Evolutionary conservation across 2,113 vertebrate species (phyloP), one percentile per base, ranked within the genome.

Genomic region (Saccopteryx leptura): DNA sequence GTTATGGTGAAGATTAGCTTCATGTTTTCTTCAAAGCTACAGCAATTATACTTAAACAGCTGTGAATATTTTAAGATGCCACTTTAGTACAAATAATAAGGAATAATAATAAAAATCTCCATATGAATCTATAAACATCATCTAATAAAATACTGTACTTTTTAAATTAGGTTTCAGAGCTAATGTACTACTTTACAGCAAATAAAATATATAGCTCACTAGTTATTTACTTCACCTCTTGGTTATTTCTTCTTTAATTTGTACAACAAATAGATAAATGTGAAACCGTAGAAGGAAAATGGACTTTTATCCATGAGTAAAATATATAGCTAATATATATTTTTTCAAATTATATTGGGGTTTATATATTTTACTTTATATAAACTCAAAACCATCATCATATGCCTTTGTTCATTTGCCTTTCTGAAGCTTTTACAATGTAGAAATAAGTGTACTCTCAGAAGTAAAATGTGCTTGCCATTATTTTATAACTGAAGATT

Each of bases 401-500:
- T 52, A 88, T 56, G 52, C 9, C 0, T 89, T 65, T 81, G 24
- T 52, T 78, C 7, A 39, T 28, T 86, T 90, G 17, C 14, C 90
- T 92, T 85, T 81, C 68, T 76, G 1, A 68, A 31, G 1, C 56
- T 80, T 28, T 0, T 0, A 65, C 92, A 83, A 17, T 66, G 1
- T 68, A 33, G 28, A 97, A 94, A 80, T 31, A 83, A 89, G 63
- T 76, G 17, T 0, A 48, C 83, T 54, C 5, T 63, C 23, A 81
- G 66, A 85, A 69, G 48, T 63, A 87, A 0, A 3, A 12, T 39
- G 4, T 2, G 3, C 54, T 2, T 90, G 10, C 33, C 39, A 78
- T 78, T 65, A 78, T 92, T 91, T 87, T 85, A 84, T 86, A 60
- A 78, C 23, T 88, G 79, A 88, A 81, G 21, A 69, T 4, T 72